phyloP scores from a whole-genome alignment of 2,113 vertebrate species.

The Mohoua ochrocephala region DNA sequence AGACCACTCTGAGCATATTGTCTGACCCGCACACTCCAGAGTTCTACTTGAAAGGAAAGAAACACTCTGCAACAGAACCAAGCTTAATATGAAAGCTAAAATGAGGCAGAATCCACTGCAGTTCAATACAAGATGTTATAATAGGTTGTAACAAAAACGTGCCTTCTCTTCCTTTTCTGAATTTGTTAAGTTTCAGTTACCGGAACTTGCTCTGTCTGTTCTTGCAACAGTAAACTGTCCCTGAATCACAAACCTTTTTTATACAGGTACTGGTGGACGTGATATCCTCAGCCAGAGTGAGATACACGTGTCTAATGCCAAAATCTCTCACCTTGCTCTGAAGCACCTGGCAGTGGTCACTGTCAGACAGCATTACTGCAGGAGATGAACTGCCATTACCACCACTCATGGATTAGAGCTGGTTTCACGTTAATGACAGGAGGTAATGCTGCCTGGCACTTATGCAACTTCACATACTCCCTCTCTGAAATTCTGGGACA shows the following conservation, averaged over 20 bases:
- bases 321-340: not conserved
- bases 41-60: not conserved
- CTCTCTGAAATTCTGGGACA: not conserved
- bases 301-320: not conserved
- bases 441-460: not conserved
- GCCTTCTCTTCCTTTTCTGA: not conserved
- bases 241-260: not conserved
- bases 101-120: not conserved
- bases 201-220: not conserved
- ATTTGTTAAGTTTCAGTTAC: not conserved
- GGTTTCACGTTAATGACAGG: not conserved
- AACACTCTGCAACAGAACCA: not conserved
- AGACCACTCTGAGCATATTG: not conserved
- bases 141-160: not conserved
- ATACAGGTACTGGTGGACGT: not conserved
- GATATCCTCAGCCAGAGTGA: not conserved
- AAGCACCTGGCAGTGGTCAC: not conserved
- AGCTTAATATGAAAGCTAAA: not conserved
- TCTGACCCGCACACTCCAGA: not conserved
- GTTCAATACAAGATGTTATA: not conserved
- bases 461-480: not conserved
- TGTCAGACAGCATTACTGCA: not conserved
- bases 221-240: not conserved
- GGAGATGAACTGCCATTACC: not conserved
- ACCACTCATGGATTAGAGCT: not conserved